These are phyloP conservation scores for Pithys albifrons DNA, from an alignment of 2,113 vertebrate species.

Conservation along the genomic window DNA sequence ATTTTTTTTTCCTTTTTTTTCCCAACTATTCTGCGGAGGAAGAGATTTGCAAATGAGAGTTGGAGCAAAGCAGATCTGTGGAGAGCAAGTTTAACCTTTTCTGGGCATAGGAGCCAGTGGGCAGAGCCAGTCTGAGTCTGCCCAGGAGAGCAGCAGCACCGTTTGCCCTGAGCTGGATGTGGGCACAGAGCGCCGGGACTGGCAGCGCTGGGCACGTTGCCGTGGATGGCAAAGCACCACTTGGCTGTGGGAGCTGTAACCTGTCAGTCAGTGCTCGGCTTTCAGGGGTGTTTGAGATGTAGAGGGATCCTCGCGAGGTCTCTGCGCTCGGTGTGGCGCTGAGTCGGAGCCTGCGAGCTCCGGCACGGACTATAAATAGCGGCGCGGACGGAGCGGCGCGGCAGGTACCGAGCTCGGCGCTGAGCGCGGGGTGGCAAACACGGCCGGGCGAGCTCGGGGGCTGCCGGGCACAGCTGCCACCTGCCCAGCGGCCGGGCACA, in stretches of 20 bases:
- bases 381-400: neutral
- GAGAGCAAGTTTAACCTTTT: neutral
- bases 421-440: neutral
- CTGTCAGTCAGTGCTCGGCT: neutral
- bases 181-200: neutral
- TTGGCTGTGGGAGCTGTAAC: neutral
- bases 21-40: neutral
- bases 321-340: neutral
- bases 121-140: neutral
- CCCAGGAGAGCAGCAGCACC: neutral
- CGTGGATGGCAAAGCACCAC: neutral
- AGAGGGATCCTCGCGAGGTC: neutral
- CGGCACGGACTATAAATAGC: neutral
- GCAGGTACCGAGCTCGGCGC: neutral
- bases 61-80: neutral
- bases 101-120: neutral
- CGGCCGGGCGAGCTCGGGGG: neutral
- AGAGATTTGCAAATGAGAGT: neutral
- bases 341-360: neutral
- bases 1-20: neutral
- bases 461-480: fast-evolving
- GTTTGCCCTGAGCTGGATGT: neutral
- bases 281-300: neutral
- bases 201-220: neutral
- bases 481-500: neutral